These are phyloP conservation scores for Catharus bicknelli DNA, from an alignment of 2,113 vertebrate genomes.

Conservation along the genomic window DNA sequence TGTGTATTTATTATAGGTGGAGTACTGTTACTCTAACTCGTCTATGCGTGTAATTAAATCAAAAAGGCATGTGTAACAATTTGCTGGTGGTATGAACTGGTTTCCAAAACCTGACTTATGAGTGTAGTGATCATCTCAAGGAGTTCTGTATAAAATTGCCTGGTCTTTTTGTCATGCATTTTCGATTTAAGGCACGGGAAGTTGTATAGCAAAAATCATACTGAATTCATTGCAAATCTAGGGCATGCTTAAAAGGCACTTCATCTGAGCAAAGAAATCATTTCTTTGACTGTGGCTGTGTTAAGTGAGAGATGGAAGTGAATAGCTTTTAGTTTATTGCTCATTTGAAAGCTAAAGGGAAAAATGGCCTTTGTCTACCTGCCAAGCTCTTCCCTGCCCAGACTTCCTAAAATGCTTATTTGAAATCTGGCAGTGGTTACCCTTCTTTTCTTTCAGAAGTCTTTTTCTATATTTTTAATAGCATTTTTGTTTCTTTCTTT, in stretches of 20 bases:
- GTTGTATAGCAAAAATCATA: slow-evolving; percentile 8
- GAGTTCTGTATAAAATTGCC: not conserved
- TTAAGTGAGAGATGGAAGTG: slow-evolving; percentile 47
- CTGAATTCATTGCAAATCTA: slow-evolving; percentile 53
- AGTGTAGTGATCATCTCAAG: not conserved
- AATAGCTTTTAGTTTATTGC: slow-evolving; percentile 64
- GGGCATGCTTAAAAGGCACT: slow-evolving; percentile 56
- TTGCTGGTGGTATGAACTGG: not conserved
- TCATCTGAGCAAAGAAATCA: slow-evolving; percentile 62
- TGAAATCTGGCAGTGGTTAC: slow-evolving; percentile 30
- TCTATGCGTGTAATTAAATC: not conserved
- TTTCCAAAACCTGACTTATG: not conserved
- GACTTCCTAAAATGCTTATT: slow-evolving; percentile 32
- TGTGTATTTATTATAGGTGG: not conserved
- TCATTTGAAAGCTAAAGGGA: slow-evolving; percentile 55
- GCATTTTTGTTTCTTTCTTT: not conserved
- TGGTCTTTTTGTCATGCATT: slow-evolving; percentile 13
- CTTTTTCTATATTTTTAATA: not conserved
- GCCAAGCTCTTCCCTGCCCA: slow-evolving; percentile 15
- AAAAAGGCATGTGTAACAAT: not conserved
- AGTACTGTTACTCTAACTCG: not conserved
- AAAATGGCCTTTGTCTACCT: slow-evolving; percentile 56
- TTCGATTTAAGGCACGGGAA: slow-evolving; percentile 14
- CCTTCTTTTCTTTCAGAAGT: not conserved
- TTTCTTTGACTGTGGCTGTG: slow-evolving; percentile 53